Evolutionary conservation across 2,113 vertebrate genomes (phyloP).

Genomic region (Clarias batrachus): DNA sequence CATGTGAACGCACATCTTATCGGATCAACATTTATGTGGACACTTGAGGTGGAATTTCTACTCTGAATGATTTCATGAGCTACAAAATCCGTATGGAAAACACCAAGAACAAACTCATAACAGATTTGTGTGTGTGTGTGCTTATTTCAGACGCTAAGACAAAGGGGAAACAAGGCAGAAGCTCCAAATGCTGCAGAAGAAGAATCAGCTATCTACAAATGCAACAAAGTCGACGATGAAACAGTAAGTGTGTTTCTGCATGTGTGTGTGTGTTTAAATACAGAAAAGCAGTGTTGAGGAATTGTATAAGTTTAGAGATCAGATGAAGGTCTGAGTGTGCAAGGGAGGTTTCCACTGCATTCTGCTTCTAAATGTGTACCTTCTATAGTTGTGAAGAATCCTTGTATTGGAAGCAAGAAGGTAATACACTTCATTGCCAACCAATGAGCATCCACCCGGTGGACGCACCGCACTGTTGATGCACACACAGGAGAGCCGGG

Average conservation of each 20-base stretch:
- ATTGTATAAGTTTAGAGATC: not conserved
- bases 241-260: slow-evolving; percentile 49
- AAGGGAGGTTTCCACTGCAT: no score
- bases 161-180: slow-evolving; percentile 50
- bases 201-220: slow-evolving; percentile 50
- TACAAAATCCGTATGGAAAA: not conserved
- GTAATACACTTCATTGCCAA: not conserved
- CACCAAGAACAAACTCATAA: not conserved
- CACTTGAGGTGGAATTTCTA: no score
- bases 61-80: not conserved
- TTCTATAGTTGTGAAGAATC: no score
- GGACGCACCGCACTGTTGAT: not conserved
- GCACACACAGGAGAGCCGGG: not conserved
- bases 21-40: no score
- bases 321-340: not conserved
- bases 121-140: not conserved
- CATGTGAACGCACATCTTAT: no score
- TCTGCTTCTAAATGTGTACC: no score
- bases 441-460: not conserved
- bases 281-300: not conserved
- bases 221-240: slow-evolving; percentile 59
- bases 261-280: not conserved
- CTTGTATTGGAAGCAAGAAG: no score
- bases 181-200: slow-evolving; percentile 35
- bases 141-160: slow-evolving; percentile 48